Evolutionary conservation across 2,113 vertebrate species (phyloP), one percentile per base, ranked within the genome.

Genomic region (Hiodon tergisus): DNA sequence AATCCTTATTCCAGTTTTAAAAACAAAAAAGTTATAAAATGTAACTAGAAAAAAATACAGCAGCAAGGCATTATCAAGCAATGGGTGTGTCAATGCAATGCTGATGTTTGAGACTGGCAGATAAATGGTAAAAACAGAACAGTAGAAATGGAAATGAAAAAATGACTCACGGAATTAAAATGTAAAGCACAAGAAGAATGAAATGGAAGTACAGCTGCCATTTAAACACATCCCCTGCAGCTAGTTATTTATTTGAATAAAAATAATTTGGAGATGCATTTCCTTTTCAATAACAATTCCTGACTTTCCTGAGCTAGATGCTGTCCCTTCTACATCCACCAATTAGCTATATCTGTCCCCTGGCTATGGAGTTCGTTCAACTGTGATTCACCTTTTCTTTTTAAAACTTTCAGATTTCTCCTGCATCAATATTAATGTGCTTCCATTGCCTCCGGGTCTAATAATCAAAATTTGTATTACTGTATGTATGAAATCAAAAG

Each of bases 261-360:
- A 7, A 4, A 52, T 73, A 50, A 51, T 61, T 51, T 59, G 17
- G 4, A 67, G 31, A 59, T 60, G 57, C 55, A 68, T 51, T 52
- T 31, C 8, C 55, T 11, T 52, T 16, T 73, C 5, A 2, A 48
- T 53, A 62, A 10, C 46, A 72, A 55, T 13, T 48, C 50, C 67
- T 13, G 3, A 55, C 14, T 54, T 54, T 14, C 4, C 17, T 47
- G 58, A 5, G 31, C 59, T 4, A 50, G 71, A 48, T 8, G 46
- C 46, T 58, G 16, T 47, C 55, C n/a, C 9, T 6, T 58, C 72
- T 77, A 63, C 69, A 60, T 60, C 67, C 66, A 74, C 71, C 71
- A 78, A 78, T 80, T 80, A 78, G 53, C 47, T 53, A 63, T 67
- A 57, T 61, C 66, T 17, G 58, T 31, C 66, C 73, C 60, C 47